phyloP scores from a whole-genome alignment of 2,888 invertebrate species.

The Vandiemenella viatica region DNA sequence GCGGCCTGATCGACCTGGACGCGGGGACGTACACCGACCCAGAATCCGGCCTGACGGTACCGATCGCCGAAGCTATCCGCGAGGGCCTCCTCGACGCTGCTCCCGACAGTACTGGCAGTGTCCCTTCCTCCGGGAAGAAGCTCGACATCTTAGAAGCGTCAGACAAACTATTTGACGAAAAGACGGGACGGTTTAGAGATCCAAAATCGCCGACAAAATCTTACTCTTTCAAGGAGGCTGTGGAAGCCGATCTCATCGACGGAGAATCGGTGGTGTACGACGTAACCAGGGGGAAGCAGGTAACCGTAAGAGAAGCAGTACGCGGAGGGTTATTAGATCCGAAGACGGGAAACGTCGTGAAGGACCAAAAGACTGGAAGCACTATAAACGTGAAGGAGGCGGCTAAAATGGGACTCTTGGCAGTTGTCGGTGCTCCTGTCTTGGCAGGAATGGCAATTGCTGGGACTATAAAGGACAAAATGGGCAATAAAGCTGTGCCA shows the following conservation, averaged over 20 bases:
- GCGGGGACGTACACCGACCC: slow-evolving; percentile 55
- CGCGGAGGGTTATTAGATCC: slow-evolving; percentile 58
- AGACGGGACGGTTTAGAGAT: slow-evolving; percentile 49
- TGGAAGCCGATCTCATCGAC: slow-evolving; percentile 52
- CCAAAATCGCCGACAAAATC: slow-evolving; percentile 45
- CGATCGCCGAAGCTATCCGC: slow-evolving; percentile 52
- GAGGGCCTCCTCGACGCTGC: slow-evolving; percentile 46
- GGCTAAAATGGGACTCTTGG: slow-evolving; percentile 70
- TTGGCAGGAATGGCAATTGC: slow-evolving; percentile 75
- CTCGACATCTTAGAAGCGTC: slow-evolving; percentile 50
- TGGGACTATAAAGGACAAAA: slow-evolving; percentile 54
- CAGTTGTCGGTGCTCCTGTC: slow-evolving; percentile 75
- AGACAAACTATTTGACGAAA: slow-evolving; percentile 48
- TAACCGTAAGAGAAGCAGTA: slow-evolving; percentile 59
- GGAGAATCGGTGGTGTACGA: slow-evolving; percentile 61
- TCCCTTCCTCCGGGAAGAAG: slow-evolving; percentile 25
- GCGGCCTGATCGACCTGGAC: slow-evolving; percentile 48
- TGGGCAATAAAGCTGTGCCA: slow-evolving; percentile 24
- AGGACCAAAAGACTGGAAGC: slow-evolving; percentile 47
- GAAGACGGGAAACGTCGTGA: slow-evolving; percentile 47
- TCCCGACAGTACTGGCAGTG: slow-evolving; percentile 7
- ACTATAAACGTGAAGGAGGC: slow-evolving; percentile 48
- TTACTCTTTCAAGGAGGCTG: slow-evolving; percentile 56
- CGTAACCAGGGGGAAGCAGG: slow-evolving; percentile 48
- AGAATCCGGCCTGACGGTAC: slow-evolving; percentile 46